Base-by-base conservation (phyloP, 2,888 invertebrate genomes). In the Zaprionus lineosus region DNA sequence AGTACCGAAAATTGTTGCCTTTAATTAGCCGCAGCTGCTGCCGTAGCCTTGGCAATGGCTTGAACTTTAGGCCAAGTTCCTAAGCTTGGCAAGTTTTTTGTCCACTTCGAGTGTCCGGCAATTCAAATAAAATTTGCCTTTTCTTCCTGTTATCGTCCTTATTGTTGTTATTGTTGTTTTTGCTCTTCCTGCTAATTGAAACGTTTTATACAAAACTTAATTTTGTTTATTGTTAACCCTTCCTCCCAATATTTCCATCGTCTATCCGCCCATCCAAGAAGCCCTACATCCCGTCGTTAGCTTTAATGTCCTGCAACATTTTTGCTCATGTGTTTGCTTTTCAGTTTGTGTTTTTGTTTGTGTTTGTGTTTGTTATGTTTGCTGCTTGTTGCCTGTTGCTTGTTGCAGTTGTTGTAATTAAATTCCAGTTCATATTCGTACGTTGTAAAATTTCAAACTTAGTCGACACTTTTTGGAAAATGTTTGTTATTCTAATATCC, bases 11-110 rank as follows among this genome's bases (percentile, higher is more conserved):
- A 63, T 62, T 74, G 64, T 64, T 39, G 24, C 50, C 65, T 74
- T 84, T 76, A 83, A 82, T 85, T 85, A 74, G 76, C 62, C 56
- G 48, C 81, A 83, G 73, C 64, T 74, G 83, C 43, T 44, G n/a
- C n/a, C n/a, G 59, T 53, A 14, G 74, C 58, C 62, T 29, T 68
- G 55, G 55, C 48, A 55, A 53, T 50, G 51, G 40, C n/a, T 55
- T 60, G 53, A 78, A 74, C 66, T 72, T 74, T 74, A 59, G 69
- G 50, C 64, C 74, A 75, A 79, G 74, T 68, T 68, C 60, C 37
- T 31, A 21, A 37, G 41, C 34, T 40, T 47, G 39, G 34, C 44
- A 33, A 28, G 47, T 31, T 8, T 58, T 21, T 24, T 24, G 2
- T 24, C 4, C 24, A n/a, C n/a, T 24, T 24, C 50, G 62, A 51